A percentile compares a stretch with the other conserved stretches of the same genome.
phyloP scores from a whole-genome alignment of 2,888 invertebrate genomes.

The Drosophila kanekoi region DNA sequence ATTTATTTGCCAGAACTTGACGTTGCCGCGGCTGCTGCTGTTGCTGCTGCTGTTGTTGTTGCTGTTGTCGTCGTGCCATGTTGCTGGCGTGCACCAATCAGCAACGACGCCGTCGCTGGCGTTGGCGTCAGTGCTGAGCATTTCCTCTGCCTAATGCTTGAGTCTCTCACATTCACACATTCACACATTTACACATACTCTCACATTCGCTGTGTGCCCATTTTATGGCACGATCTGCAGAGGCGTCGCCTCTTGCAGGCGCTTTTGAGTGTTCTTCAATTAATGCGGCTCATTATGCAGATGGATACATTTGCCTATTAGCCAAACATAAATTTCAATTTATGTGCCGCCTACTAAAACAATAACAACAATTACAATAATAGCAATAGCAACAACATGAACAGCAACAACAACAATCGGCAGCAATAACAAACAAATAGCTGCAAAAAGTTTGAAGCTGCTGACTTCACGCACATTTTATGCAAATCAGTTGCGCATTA shows the following conservation, averaged over 20 bases:
- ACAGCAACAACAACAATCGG: constrained; percentile 12
- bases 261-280: constrained; percentile 53
- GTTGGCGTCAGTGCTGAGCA: constrained; percentile 43
- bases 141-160: constrained; percentile 45
- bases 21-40: constrained; percentile 34
- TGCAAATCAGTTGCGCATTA: constrained; percentile 60
- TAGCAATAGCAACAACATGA: constrained; percentile 23
- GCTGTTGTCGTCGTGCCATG: constrained; percentile 45
- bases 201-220: constrained; percentile 32
- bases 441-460: constrained; percentile 48
- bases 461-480: constrained; percentile 68
- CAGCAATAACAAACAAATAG: constrained; percentile 26
- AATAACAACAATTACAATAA: constrained; percentile 32
- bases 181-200: constrained; percentile 7
- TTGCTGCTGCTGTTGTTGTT: constrained; percentile 12
- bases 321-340: constrained; percentile 64
- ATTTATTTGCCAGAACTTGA: constrained; percentile 38
- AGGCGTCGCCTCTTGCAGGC: constrained; percentile 42
- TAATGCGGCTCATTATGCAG: constrained; percentile 70
- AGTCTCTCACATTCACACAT: constrained; percentile 18
- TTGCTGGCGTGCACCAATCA: constrained; percentile 76
- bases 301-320: constrained; percentile 66
- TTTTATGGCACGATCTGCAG: constrained; percentile 55
- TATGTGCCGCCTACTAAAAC: constrained; percentile 39
- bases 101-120: constrained; percentile 52